Percentiles rank a stretch among this genome's conserved stretches.
Conservation (phyloP, 2,797 vertebrate genomes). For the Ataeniobius toweri region DNA sequence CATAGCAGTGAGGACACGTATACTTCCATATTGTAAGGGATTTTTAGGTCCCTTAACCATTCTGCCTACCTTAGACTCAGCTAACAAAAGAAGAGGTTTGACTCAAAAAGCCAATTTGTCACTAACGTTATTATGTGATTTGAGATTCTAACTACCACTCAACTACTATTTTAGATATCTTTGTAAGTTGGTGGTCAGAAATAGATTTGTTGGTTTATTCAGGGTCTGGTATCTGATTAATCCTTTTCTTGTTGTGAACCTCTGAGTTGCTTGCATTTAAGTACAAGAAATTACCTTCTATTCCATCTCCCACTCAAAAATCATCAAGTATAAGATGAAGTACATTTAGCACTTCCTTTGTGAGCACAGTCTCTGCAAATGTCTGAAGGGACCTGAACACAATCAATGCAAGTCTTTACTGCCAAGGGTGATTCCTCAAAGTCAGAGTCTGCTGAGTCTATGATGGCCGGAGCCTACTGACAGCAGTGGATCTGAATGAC, state of each 20-base stretch:
- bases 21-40: not conserved
- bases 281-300: not conserved
- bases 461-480: not conserved
- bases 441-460: conserved; percentile 14
- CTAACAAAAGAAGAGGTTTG: not conserved
- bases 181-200: not conserved
- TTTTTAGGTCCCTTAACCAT: not conserved
- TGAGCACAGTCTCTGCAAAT: not conserved
- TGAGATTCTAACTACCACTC: not conserved
- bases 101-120: not conserved
- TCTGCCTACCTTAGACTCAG: not conserved
- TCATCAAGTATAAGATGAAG: not conserved
- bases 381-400: conserved; percentile 2
- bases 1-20: not conserved
- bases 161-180: not conserved
- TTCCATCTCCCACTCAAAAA: not conserved
- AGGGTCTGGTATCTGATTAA: not conserved
- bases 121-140: not conserved
- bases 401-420: conserved; percentile 11
- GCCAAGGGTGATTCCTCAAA: conserved; percentile 8
- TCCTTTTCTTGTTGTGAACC: not conserved
- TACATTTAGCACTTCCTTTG: conserved; percentile 14
- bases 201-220: not conserved
- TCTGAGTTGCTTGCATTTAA: not conserved
- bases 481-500: conserved; percentile 2